phyloP scores from a whole-genome alignment of 2,888 invertebrate genomes.

The Cerastoderma edule region DNA sequence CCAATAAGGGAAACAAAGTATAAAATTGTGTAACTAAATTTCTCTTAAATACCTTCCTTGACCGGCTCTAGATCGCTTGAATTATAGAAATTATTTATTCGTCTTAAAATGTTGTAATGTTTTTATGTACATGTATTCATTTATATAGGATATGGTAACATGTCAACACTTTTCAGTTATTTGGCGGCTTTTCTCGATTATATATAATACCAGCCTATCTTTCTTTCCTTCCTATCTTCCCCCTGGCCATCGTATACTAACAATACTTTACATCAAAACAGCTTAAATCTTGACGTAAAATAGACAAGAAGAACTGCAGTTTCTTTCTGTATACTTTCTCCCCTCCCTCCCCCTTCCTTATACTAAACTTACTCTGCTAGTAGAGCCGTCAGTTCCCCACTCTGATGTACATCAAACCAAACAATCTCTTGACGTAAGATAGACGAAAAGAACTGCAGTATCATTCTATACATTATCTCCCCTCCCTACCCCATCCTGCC shows the following conservation, averaged over 20 bases:
- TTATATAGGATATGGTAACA: too few species aligned
- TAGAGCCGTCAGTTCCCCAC: too few species aligned
- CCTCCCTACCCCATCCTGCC: too few species aligned
- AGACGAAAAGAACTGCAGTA: conserved; percentile 72
- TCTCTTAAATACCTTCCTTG: conserved; percentile 85
- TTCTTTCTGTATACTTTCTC: conserved; percentile 73
- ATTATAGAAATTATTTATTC: too few species aligned
- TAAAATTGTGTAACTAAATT: conserved; percentile 84
- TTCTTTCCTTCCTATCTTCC: conserved; percentile 65
- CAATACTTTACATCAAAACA: conserved; percentile 80
- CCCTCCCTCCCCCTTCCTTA: conserved; percentile 71
- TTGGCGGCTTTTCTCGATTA: too few species aligned
- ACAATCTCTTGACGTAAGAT: conserved; percentile 77
- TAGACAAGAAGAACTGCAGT: conserved; percentile 71
- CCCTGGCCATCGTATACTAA: too few species aligned
- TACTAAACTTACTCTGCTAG: too few species aligned
- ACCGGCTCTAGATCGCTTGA: conserved; percentile 86
- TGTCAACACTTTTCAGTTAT: too few species aligned
- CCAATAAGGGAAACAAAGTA: too few species aligned
- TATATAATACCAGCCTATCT: conserved; percentile 74
- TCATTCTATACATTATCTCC: too few species aligned
- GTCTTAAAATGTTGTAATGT: too few species aligned
- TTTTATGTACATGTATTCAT: too few species aligned
- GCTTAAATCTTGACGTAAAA: conserved; percentile 76
- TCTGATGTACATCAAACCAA: conserved; percentile 79